These are phyloP conservation scores for Rugalucina vietnamica DNA, from an alignment of 2,888 invertebrate species.

Conservation along the genomic window DNA sequence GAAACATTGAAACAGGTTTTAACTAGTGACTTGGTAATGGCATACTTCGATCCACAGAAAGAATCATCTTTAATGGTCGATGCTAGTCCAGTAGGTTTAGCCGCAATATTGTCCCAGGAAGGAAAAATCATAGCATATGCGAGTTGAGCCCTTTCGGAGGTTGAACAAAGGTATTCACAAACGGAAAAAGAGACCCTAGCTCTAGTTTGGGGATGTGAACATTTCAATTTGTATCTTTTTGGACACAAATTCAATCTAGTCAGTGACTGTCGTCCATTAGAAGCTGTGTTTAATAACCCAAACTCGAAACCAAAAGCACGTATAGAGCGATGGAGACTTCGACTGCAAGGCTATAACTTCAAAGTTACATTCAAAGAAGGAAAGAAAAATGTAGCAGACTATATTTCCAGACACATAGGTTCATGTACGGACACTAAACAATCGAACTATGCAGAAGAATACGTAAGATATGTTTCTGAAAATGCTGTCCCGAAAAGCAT, in stretches of 20 bases:
- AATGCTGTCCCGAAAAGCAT: conserved; percentile 62
- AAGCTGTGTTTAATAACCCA: conserved; percentile 32
- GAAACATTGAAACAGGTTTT: conserved; percentile 47
- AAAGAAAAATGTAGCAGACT: conserved; percentile 68
- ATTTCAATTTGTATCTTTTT: conserved; percentile 63
- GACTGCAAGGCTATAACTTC: conserved; percentile 61
- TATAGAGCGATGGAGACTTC: conserved; percentile 62
- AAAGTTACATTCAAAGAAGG: conserved; percentile 61
- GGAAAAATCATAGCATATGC: conserved; percentile 55
- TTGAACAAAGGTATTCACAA: conserved; percentile 64
- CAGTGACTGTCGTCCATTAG: conserved; percentile 68
- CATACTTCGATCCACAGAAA: conserved; percentile 48
- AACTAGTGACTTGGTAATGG: conserved; percentile 52
- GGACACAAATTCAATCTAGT: conserved; percentile 64
- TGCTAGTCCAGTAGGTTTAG: conserved; percentile 11
- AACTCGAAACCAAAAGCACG: conserved; percentile 57
- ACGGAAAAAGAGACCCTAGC: conserved; percentile 68
- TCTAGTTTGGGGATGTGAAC: conserved; percentile 66
- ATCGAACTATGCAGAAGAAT: conserved; percentile 63
- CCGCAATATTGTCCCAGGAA: background rate
- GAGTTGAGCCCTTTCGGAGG: conserved; percentile 55
- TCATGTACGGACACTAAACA: background rate
- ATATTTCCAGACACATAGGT: conserved; percentile 63
- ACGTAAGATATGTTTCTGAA: conserved; percentile 58
- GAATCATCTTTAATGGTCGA: background rate